phyloP scores from a whole-genome alignment of 2,113 vertebrate genomes.

The Strigops habroptila region DNA sequence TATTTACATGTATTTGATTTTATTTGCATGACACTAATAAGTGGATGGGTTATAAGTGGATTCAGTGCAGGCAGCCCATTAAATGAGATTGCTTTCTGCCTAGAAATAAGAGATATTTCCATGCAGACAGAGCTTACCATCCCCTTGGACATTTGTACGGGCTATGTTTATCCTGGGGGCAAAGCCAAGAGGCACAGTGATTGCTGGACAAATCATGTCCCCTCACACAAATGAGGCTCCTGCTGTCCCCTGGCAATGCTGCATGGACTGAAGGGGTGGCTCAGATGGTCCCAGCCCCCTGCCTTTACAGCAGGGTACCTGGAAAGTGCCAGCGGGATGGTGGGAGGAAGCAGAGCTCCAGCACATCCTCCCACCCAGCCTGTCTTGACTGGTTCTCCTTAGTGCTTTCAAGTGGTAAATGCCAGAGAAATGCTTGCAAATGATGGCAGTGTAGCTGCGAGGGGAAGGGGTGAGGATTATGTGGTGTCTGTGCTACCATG shows the following conservation, averaged over 20 bases:
- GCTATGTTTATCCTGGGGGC: neutral
- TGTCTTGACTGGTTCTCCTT: neutral
- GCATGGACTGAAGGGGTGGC: neutral
- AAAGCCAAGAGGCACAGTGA: neutral
- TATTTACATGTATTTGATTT: constrained; percentile 35
- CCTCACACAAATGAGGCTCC: neutral
- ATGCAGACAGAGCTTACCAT: neutral
- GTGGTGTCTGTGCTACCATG: neutral
- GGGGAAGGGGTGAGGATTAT: neutral
- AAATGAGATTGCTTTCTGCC: neutral
- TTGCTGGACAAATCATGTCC: neutral
- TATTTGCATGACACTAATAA: constrained; percentile 47
- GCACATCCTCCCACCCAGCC: neutral
- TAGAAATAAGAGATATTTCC: neutral
- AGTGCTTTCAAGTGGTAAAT: neutral
- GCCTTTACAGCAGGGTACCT: neutral
- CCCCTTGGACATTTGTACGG: neutral
- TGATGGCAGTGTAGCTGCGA: neutral
- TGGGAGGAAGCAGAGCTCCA: neutral
- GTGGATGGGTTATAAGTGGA: constrained; percentile 38
- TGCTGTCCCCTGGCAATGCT: rapidly evolving
- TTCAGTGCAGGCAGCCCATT: neutral
- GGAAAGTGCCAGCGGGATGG: neutral
- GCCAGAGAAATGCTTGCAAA: neutral
- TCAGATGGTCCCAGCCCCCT: neutral